A percentile compares a stretch with the other conserved stretches of the same genome.
Evolutionary conservation across 1,140 invertebrate species (phyloP).

Genomic region (Tetramorium alpestre): DNA sequence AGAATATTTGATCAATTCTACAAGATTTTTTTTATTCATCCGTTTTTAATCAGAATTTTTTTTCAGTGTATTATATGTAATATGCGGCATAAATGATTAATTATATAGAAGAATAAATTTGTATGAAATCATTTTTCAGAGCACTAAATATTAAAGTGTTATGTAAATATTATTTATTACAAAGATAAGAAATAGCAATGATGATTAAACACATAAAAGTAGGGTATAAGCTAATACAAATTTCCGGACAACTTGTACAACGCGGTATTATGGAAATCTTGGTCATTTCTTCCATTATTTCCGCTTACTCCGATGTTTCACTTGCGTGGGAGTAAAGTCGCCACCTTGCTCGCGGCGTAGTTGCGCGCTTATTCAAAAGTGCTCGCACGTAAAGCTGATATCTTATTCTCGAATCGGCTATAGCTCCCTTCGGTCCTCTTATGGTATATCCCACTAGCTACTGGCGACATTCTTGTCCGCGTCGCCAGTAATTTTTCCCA

Average conservation of each 20-base stretch:
- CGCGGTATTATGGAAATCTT: conserved; percentile 48
- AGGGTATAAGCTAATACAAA: background rate
- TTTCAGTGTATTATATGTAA: background rate
- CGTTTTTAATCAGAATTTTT: too few relatives aligned
- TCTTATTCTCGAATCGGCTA: conserved; percentile 82
- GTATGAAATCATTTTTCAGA: background rate
- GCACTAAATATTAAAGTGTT: background rate
- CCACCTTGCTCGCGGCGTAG: conserved; percentile 70
- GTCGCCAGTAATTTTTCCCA: conserved; percentile 80
- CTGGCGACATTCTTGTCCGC: conserved; percentile 81
- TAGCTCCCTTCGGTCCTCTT: conserved; percentile 84
- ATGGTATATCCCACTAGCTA: conserved; percentile 76
- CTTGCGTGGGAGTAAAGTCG: conserved; percentile 66
- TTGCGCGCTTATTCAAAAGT: conserved; percentile 78
- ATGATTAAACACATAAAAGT: background rate
- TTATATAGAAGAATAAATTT: background rate
- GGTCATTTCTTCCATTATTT: conserved; percentile 25
- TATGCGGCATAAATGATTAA: background rate
- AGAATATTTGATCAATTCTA: too few relatives aligned
- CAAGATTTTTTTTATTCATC: too few relatives aligned
- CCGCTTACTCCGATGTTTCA: conserved; percentile 5
- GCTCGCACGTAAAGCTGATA: conserved; percentile 83
- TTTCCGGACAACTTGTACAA: conserved; percentile 32
- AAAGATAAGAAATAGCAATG: background rate
- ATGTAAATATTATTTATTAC: background rate